A percentile compares a stretch with the other conserved stretches of the same genome.
Evolutionary conservation across 2,113 vertebrate species (phyloP).

Genomic region (Hippocampus zosterae): DNA sequence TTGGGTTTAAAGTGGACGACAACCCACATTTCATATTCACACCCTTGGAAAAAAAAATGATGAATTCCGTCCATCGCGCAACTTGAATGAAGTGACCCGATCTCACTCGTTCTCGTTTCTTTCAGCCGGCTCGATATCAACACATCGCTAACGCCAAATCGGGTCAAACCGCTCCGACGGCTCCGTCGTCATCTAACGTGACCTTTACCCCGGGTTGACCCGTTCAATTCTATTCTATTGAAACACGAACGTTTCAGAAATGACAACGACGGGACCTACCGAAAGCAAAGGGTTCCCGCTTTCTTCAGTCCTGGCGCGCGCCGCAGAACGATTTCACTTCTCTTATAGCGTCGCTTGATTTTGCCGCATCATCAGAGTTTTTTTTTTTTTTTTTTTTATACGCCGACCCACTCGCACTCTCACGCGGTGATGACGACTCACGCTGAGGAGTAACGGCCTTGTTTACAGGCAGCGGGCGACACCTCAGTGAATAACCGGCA

Average conservation of each 20-base stretch:
- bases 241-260: background rate
- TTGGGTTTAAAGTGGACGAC: too few species aligned
- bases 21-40: too few species aligned
- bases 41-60: too few species aligned
- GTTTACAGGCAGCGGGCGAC: background rate
- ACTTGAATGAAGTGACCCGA: too few species aligned
- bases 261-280: constrained; percentile 12
- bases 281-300: constrained; percentile 4
- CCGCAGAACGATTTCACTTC: constrained; percentile 20
- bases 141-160: too few species aligned
- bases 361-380: constrained; percentile 16
- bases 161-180: background rate
- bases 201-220: background rate
- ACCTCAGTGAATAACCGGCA: background rate
- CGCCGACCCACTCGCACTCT: background rate
- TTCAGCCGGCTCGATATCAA: too few species aligned
- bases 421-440: background rate
- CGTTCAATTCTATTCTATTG: background rate
- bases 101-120: too few species aligned
- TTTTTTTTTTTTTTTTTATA: background rate
- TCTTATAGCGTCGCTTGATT: constrained; percentile 20
- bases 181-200: background rate
- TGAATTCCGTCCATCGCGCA: too few species aligned
- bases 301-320: background rate
- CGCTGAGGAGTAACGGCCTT: background rate